phyloP scores from a whole-genome alignment of 2,888 invertebrate species.

The Oscheius sp. region DNA sequence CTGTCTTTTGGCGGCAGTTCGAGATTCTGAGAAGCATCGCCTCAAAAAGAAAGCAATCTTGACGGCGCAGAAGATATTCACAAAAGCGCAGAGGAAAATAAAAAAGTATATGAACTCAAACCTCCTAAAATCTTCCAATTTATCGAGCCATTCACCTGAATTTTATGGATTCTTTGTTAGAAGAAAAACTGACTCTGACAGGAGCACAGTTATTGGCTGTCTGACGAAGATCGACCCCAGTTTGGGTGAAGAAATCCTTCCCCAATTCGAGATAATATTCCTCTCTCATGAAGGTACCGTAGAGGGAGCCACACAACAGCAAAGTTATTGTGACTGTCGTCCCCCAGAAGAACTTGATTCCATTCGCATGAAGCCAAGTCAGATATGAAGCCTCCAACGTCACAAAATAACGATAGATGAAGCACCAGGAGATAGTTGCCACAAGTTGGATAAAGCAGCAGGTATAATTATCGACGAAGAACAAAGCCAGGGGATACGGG shows the following conservation, averaged over 20 bases:
- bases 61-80: constrained; percentile 5
- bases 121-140: not conserved
- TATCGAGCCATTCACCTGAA: not conserved
- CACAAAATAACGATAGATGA: constrained; percentile 10
- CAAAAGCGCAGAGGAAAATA: not conserved
- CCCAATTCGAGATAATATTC: not conserved
- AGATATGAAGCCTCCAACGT: not conserved
- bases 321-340: not conserved
- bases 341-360: not conserved
- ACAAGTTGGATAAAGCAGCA: not conserved
- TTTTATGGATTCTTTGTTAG: not conserved
- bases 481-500: not conserved
- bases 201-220: constrained; percentile 7
- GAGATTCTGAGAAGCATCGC: not conserved
- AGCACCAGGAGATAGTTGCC: constrained; percentile 5
- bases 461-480: not conserved
- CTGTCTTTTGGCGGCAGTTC: constrained; percentile 1
- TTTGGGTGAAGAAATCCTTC: not conserved
- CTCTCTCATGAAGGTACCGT: not conserved
- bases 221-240: not conserved
- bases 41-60: not conserved
- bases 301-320: constrained; percentile 3
- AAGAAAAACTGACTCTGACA: not conserved
- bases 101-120: not conserved
- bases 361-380: too few relatives aligned